Base-by-base conservation (phyloP, 2,888 invertebrate genomes). In the Plagiodera versicolora region DNA sequence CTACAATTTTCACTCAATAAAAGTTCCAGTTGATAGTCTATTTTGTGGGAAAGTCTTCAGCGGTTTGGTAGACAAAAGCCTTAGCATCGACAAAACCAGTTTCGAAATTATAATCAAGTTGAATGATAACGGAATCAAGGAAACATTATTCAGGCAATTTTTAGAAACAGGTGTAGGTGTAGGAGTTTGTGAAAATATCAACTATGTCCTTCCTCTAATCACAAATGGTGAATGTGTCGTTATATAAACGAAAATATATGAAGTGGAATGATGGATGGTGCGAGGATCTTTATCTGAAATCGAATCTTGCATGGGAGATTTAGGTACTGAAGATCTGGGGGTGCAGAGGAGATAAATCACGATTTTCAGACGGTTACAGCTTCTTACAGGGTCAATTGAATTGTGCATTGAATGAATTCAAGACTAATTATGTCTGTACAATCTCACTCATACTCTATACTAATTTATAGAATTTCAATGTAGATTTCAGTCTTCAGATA, bases 241-340 rank as follows among this genome's bases (percentile, higher is more conserved):
- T 14, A 39, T 14, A n/a, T 1, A 14, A 53, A 53, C 44, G 16
- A 45, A 44, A 44, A 44, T 53, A 44, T 19, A n/a, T 14, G 53
- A n/a, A 44, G 10, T 24, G 53, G 16, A 24, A 18, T 53, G 51
- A 51, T 51, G 51, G 35, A 51, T 51, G 53, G 24, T 44, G 16
- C 53, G 20, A 53, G 10, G 24, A 44, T 24, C 24, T 44, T 53
- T 44, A 53, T 53, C 53, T 53, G 17, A 53, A 53, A 53, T 53
- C 44, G 17, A 53, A 53, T 53, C 53, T 53, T 53, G 53, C 53
- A 44, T 53, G 53, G 53, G 19, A 24, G 20, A 44, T 53, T 53
- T 53, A 44, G 53, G 44, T 16, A 20, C 44, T 53, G 18, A 35
- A 44, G 53, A 20, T 24, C 44, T 52, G 14, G 44, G 53, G 53